A percentile compares a stretch with the other conserved stretches of the same genome.
Conservation (phyloP, 2,113 vertebrate species). For the Lepisosteus osseus region DNA sequence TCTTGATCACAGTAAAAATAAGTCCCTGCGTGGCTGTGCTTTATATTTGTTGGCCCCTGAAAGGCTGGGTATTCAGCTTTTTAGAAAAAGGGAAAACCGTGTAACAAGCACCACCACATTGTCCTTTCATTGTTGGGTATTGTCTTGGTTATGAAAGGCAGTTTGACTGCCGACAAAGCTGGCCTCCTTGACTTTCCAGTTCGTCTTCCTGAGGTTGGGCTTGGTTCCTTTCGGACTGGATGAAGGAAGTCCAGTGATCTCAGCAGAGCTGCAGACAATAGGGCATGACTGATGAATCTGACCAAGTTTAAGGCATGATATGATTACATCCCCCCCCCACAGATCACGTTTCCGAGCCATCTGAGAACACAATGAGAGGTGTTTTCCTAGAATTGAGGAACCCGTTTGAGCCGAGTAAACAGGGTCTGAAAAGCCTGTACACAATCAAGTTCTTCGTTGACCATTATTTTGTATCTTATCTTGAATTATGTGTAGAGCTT, state of each 20-base stretch:
- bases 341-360: not conserved
- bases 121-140: conserved; percentile 37
- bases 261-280: conserved; percentile 2
- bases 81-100: conserved; percentile 26
- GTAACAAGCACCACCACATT: conserved; percentile 43
- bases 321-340: not conserved
- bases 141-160: conserved; percentile 28
- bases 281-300: not conserved
- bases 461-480: conserved; percentile 16
- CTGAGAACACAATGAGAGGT: conserved; percentile 6
- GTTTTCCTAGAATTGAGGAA: conserved; percentile 8
- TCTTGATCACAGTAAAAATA: too few species aligned
- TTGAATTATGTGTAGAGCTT: too few species aligned
- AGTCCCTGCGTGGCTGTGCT: not conserved
- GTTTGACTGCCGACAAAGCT: conserved; percentile 43
- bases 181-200: conserved; percentile 46
- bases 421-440: not conserved
- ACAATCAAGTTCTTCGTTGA: not conserved
- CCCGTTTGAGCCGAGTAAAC: conserved; percentile 13
- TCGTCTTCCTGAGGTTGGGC: conserved; percentile 27
- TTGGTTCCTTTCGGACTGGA: conserved; percentile 33
- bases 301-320: not conserved
- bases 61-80: conserved; percentile 5
- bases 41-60: not conserved
- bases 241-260: conserved; percentile 42